Base-by-base conservation (phyloP, 2,797 vertebrate species). In the Myotis planiceps region DNA sequence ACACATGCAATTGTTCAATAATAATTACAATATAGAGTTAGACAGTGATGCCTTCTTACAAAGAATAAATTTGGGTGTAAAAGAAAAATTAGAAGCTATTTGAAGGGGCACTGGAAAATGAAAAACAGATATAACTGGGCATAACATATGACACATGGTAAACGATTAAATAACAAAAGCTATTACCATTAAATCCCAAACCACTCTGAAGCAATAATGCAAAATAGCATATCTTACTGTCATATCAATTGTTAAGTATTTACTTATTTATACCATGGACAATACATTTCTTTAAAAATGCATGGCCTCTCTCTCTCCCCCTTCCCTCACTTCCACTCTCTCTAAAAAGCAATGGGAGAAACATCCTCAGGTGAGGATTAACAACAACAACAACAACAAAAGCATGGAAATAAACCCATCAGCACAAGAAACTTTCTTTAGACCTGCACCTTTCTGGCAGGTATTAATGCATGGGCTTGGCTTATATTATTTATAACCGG, bases 231-330 rank as follows among this genome's bases (percentile, higher is more conserved):
- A 25, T 71, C 82, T 78, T 39, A 27, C 14, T 25, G 18, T 60
- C 32, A 23, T 6, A 8, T 69, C 37, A 23, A 10, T 42, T 88
- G 84, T 74, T 86, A 42, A 66, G 27, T 34, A 53, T 39, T 95
- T 72, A 94, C 79, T 93, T 81, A 92, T 80, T 92, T 72, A 88
- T 49, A 42, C 18, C 21, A 16, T 5, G 37, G 69, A 89, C 42
- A 92, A 88, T 45, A 9, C 3, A 23, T 58, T 87, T 87, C 42
- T 94, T 88, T 83, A 93, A 96, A 84, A 68, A 92, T 55, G 66
- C 89, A 91, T 60, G 79, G 71, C 58, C 58, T 2, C 58, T 29
- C 58, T 29, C 58, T 60, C 27, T 60, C 58, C 27, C 27, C 25
- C 58, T 60, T 60, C 27, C 58, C 58, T 60, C 55, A 29, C 29